Conservation (phyloP, 1,140 invertebrate genomes). For the Drosophila rufa region DNA sequence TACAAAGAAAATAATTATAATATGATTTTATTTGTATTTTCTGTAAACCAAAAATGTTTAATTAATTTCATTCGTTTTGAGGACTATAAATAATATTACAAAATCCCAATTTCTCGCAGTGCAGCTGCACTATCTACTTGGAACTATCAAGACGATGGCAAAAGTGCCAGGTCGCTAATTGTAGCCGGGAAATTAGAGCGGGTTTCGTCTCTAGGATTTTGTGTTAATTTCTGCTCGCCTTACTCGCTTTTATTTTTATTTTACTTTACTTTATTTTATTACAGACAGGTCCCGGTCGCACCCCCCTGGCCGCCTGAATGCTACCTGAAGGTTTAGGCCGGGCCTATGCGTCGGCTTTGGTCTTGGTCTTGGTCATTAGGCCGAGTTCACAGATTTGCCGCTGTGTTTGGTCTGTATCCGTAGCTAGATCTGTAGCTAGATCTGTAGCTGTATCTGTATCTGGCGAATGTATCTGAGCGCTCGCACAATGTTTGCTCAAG, state of each 20-base stretch:
- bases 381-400: conserved; percentile 36
- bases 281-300: conserved; percentile 11
- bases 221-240: conserved; percentile 40
- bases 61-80: too few relatives aligned
- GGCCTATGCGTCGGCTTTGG: not conserved
- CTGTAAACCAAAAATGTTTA: not conserved
- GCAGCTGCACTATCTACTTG: conserved; percentile 29
- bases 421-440: not conserved
- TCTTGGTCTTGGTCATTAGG: conserved; percentile 36
- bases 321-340: conserved; percentile 20
- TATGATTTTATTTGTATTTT: not conserved
- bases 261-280: conserved; percentile 33
- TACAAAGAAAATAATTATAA: not conserved
- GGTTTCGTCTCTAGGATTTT: conserved; percentile 38
- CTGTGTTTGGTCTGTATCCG: conserved; percentile 17
- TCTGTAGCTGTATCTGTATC: conserved; percentile 9
- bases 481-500: conserved; percentile 72
- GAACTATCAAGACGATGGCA: conserved; percentile 74
- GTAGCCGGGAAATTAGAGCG: conserved; percentile 52
- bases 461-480: conserved; percentile 24
- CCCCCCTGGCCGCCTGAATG: not conserved
- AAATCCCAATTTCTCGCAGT: not conserved
- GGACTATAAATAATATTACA: too few relatives aligned
- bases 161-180: conserved; percentile 78
- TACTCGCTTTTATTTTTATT: conserved; percentile 18